Conservation (phyloP, 2,888 invertebrate genomes). For the Acleris laterana region DNA sequence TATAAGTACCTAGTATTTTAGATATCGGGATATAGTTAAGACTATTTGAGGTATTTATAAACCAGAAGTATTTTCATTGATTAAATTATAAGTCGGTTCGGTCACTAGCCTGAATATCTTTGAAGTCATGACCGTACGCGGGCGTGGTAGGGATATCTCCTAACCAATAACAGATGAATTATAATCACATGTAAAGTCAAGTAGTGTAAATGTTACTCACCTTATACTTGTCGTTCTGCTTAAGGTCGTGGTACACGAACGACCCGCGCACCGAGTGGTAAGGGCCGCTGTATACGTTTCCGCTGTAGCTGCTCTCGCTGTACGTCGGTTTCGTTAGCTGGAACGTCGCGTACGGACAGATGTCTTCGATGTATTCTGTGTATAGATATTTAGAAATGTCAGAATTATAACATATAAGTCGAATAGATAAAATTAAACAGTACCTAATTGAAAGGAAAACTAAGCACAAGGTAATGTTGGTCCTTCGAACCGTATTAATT, state of each 20-base stretch:
- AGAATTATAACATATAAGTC: neutral
- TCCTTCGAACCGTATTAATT: neutral
- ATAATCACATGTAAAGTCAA: too few relatives aligned
- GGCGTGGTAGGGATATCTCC: too few relatives aligned
- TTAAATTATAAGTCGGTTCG: too few relatives aligned
- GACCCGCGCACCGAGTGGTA: slow-evolving; percentile 94
- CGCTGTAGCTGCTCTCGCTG: slow-evolving; percentile 95
- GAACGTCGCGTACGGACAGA: slow-evolving; percentile 96
- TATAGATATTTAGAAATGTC: slow-evolving; percentile 11
- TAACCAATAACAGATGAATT: too few relatives aligned
- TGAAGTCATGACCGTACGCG: too few relatives aligned
- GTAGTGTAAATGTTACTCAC: slow-evolving; percentile 69
- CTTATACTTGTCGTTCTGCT: slow-evolving; percentile 91
- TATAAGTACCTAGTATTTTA: too few relatives aligned
- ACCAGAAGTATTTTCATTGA: too few relatives aligned
- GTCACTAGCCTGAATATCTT: too few relatives aligned
- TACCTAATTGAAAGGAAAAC: neutral
- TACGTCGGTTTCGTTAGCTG: slow-evolving; percentile 94
- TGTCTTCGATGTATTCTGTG: slow-evolving; percentile 96
- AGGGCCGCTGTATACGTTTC: slow-evolving; percentile 93
- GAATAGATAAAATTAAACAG: neutral
- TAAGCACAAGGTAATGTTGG: neutral
- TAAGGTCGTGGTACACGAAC: slow-evolving; percentile 95
- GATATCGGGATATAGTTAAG: too few relatives aligned
- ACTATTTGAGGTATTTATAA: too few relatives aligned